These are phyloP conservation scores for Phaetusa simplex DNA, from an alignment of 2,113 vertebrate genomes.

Conservation along the genomic window DNA sequence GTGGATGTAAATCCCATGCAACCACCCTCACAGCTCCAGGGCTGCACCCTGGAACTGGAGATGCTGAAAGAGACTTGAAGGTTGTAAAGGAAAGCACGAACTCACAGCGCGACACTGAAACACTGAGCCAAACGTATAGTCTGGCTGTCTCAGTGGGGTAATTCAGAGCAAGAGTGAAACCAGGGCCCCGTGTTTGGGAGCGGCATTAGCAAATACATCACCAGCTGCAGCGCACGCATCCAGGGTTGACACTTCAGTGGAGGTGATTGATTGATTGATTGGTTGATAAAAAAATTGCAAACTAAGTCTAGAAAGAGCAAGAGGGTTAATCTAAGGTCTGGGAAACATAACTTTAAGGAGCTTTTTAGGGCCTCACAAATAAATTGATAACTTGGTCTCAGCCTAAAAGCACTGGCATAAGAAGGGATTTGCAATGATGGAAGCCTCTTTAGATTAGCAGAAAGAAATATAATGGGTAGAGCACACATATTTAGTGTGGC, in stretches of 20 bases:
- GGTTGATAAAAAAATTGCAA: background rate
- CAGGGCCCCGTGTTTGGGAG: background rate
- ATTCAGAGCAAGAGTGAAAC: background rate
- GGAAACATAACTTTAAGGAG: background rate
- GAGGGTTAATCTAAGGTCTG: background rate
- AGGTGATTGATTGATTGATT: background rate
- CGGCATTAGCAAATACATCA: background rate
- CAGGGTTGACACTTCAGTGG: background rate
- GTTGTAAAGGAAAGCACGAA: background rate
- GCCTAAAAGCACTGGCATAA: background rate
- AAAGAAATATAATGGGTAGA: background rate
- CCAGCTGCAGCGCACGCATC: background rate
- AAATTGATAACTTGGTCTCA: background rate
- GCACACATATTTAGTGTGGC: background rate
- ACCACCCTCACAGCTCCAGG: accelerated
- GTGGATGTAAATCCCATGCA: background rate
- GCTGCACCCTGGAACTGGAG: background rate
- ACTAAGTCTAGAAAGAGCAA: background rate
- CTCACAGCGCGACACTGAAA: background rate
- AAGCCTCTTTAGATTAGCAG: background rate
- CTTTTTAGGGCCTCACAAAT: background rate
- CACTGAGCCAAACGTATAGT: background rate
- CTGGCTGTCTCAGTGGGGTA: background rate
- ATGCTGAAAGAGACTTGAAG: background rate
- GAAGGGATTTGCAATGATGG: background rate